phyloP scores from a whole-genome alignment of 2,888 invertebrate genomes.

The Ochropacha duplaris region DNA sequence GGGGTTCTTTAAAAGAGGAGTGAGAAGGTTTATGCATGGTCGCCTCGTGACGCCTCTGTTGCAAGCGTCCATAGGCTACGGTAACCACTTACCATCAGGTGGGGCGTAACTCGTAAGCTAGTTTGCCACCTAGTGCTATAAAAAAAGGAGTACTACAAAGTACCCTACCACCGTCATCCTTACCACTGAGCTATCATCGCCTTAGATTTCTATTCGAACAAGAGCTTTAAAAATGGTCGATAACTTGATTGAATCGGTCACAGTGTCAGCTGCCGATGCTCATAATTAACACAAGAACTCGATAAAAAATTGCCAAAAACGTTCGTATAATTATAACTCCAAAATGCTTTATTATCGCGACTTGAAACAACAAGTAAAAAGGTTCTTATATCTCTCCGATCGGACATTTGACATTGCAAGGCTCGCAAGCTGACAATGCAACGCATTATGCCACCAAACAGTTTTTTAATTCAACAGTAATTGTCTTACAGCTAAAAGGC shows the following conservation, averaged over 20 bases:
- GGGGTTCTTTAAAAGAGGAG: too few species aligned
- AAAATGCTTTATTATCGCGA: not conserved
- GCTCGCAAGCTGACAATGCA: constrained; percentile 61
- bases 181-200: too few species aligned
- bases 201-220: too few species aligned
- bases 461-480: constrained; percentile 36
- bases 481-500: constrained; percentile 45
- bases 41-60: too few species aligned
- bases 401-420: constrained; percentile 14
- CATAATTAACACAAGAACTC: not conserved
- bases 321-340: not conserved
- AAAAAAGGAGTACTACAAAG: too few species aligned
- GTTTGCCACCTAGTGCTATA: too few species aligned
- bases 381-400: constrained; percentile 17
- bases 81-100: too few species aligned
- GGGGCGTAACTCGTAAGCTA: too few species aligned
- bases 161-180: too few species aligned
- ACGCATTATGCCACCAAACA: constrained; percentile 27
- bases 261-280: not conserved
- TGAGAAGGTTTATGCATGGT: too few species aligned
- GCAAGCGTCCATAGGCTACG: too few species aligned
- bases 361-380: not conserved
- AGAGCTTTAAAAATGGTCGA: not conserved
- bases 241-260: not conserved
- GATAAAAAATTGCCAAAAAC: not conserved